Conservation (phyloP, 1,140 invertebrate genomes). For the Drosophila subpulchrella region DNA sequence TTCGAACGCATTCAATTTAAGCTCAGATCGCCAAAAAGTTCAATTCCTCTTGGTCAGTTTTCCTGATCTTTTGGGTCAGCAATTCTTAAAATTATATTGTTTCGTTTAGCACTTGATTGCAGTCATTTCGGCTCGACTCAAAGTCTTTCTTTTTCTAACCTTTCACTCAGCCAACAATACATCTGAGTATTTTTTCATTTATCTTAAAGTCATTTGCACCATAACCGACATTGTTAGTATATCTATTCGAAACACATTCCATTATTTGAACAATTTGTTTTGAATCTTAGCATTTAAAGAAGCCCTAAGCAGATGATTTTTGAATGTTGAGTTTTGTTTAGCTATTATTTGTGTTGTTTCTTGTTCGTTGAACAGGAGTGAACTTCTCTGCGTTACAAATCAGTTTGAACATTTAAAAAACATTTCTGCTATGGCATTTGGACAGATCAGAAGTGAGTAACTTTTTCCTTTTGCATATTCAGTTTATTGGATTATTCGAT, state of each 20-base stretch:
- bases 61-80: constrained; percentile 6
- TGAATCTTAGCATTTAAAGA: not conserved
- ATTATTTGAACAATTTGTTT: not conserved
- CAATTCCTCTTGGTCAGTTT: constrained; percentile 52
- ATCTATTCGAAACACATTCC: constrained; percentile 8
- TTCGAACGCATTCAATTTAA: not conserved
- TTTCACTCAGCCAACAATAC: constrained; percentile 23
- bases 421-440: constrained; percentile 50
- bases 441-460: constrained; percentile 47
- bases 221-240: constrained; percentile 18
- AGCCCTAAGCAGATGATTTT: not conserved
- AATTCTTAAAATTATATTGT: constrained; percentile 45
- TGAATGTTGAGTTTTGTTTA: not conserved
- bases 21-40: constrained; percentile 28
- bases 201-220: constrained; percentile 23
- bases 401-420: constrained; percentile 4
- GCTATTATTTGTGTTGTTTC: constrained; percentile 1
- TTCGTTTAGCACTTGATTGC: constrained; percentile 41
- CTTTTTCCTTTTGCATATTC: constrained; percentile 40
- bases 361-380: not conserved
- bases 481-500: constrained; percentile 57
- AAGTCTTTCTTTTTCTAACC: constrained; percentile 4
- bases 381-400: constrained; percentile 10
- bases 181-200: constrained; percentile 54
- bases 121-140: constrained; percentile 20